A percentile compares a stretch with the other conserved stretches of the same genome.
Conservation (phyloP, 1,140 invertebrate species). For the Phthorimaea operculella region DNA sequence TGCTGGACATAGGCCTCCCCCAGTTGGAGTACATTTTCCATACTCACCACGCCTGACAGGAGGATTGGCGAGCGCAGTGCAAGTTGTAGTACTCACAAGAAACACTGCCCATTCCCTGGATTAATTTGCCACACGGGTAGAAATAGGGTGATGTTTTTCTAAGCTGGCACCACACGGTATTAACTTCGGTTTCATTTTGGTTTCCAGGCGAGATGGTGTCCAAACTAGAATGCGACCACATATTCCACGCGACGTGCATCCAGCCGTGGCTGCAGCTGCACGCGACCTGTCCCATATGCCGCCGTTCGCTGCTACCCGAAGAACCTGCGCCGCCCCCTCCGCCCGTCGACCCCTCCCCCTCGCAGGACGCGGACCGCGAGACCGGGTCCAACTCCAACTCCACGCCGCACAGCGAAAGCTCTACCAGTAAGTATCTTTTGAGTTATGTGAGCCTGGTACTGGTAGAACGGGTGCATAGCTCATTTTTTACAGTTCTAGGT, state of each 20-base stretch:
- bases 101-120: no score
- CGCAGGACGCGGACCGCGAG: not conserved
- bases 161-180: no score
- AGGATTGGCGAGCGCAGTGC: no score
- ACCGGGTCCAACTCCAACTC: not conserved
- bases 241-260: constrained; percentile 94
- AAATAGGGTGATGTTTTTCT: no score
- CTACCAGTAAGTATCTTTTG: not conserved
- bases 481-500: no score
- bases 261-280: constrained; percentile 95
- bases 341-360: constrained; percentile 2
- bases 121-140: no score
- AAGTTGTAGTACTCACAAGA: no score
- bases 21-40: no score
- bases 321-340: constrained; percentile 10
- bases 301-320: constrained; percentile 78
- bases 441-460: not conserved
- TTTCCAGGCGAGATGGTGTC: constrained; percentile 81
- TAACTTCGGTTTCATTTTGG: no score
- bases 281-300: constrained; percentile 95
- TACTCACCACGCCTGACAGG: no score
- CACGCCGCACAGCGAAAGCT: not conserved
- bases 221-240: constrained; percentile 89
- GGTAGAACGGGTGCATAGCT: not conserved
- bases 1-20: no score